phyloP scores from a whole-genome alignment of 2,888 invertebrate species.

The Acanthosepion lycidas region DNA sequence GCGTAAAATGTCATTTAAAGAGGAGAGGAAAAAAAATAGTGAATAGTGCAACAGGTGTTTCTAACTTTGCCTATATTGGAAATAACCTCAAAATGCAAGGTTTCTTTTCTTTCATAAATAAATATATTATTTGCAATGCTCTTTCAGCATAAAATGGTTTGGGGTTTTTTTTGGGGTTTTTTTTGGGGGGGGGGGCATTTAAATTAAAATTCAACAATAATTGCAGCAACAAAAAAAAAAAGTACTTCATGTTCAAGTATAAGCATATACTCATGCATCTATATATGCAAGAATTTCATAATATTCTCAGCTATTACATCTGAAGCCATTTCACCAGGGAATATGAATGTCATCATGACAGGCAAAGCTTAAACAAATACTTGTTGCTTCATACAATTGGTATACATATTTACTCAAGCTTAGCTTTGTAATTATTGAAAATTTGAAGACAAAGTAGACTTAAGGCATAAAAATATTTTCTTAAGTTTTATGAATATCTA shows the following conservation, averaged over 20 bases:
- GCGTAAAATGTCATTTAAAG: neutral
- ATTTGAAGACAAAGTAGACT: neutral
- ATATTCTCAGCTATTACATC: neutral
- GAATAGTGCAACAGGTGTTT: neutral
- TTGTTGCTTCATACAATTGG: neutral
- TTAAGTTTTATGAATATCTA: too few species aligned
- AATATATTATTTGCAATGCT: neutral
- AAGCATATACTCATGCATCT: neutral
- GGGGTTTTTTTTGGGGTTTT: too few species aligned
- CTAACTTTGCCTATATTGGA: neutral
- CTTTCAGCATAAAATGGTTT: neutral
- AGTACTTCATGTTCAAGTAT: neutral
- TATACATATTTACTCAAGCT: neutral
- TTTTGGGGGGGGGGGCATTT: neutral
- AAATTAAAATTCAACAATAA: neutral
- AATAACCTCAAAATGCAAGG: neutral
- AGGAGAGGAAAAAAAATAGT: neutral
- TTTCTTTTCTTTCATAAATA: neutral
- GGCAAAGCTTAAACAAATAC: neutral
- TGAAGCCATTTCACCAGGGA: neutral
- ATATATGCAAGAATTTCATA: neutral
- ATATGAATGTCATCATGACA: neutral
- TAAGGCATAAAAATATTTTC: neutral
- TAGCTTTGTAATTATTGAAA: neutral
- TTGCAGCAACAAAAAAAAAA: neutral